A percentile compares a stretch with the other conserved stretches of the same genome.
These are phyloP conservation scores for Lasioglossum baleicum DNA, from an alignment of 1,140 invertebrate species.

Conservation along the genomic window DNA sequence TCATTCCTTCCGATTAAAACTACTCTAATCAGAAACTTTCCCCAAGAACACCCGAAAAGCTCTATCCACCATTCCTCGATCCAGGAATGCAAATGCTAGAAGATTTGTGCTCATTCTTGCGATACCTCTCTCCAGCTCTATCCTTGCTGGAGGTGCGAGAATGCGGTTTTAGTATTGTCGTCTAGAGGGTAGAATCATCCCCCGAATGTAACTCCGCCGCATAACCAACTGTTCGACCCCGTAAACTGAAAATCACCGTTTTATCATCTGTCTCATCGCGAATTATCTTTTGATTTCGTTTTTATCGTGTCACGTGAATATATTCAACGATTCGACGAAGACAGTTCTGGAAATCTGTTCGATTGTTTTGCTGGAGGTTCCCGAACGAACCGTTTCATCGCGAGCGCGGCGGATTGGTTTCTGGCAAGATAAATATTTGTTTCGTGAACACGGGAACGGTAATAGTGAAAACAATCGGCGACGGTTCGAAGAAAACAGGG, in stretches of 20 bases:
- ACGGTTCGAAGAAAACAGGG: neutral
- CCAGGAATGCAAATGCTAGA: neutral
- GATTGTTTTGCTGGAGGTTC: neutral
- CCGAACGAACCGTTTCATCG: neutral
- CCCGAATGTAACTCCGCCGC: neutral
- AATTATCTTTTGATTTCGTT: slow-evolving; percentile 32
- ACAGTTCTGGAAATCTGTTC: neutral
- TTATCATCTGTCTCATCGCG: slow-evolving; percentile 9
- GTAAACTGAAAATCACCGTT: slow-evolving; percentile 19
- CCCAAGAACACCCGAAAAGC: neutral
- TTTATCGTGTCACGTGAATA: neutral
- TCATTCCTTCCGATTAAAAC: no score
- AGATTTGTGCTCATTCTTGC: neutral
- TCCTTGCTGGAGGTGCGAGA: neutral
- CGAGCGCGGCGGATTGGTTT: no score
- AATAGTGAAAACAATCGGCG: slow-evolving; percentile 23
- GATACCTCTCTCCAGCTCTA: neutral
- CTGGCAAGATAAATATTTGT: slow-evolving; percentile 29
- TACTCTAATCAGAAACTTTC: no score
- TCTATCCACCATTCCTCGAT: neutral
- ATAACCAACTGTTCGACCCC: no score
- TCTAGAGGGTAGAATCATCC: neutral
- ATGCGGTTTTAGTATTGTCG: neutral
- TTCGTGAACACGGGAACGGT: neutral
- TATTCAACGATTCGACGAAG: neutral